Evolutionary conservation across 2,888 invertebrate genomes (phyloP), one percentile per base, ranked within the genome.

Genomic region (Hypsopygia costalis): DNA sequence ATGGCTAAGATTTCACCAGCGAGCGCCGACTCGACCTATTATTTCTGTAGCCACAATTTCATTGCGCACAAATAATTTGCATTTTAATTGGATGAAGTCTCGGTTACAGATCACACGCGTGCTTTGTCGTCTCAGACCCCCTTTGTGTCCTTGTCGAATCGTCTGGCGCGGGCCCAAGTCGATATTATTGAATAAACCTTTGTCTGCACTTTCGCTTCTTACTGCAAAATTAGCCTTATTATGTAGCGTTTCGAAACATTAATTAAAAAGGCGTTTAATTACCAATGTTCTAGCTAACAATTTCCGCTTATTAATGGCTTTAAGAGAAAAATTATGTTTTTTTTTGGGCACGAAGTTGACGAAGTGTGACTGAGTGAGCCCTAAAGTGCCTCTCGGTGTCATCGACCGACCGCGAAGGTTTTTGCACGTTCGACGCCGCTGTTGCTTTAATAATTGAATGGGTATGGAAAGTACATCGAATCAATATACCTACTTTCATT

Each of bases 381-480:
- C 85, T 86, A 81, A 83, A 83, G 83, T 80, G 83, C 85, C 86
- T 69, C 86, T 69, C 68, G 63, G 71, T 75, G 86, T 85, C 85
- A 78, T 72, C 73, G 87, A 83, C 85, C 87, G 76, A 58, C 70
- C 65, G 70, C 70, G 70, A 81, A 85, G 82, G 83, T 76, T 77
- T 80, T 79, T 85, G 86, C 82, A 79, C 80, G 76, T 71, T 65
- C 73, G 73, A 73, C 73, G 73, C 77, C 79, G 76, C 76, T 80
- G 79, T 78, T 83, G 79, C 81, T 81, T 80, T 82, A 81, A 81
- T 75, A 82, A 83, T 83, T 79, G 81, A 83, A 81, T 79, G 78
- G 74, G 73, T 81, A 80, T 80, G 75, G 77, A 79, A 80, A 81
- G 73, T 70, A 25, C n/a, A 25, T 25, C 25, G 7, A 25, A 8